These are phyloP conservation scores for Bubo blakistoni DNA, from an alignment of 2,113 vertebrate species.

Conservation along the genomic window DNA sequence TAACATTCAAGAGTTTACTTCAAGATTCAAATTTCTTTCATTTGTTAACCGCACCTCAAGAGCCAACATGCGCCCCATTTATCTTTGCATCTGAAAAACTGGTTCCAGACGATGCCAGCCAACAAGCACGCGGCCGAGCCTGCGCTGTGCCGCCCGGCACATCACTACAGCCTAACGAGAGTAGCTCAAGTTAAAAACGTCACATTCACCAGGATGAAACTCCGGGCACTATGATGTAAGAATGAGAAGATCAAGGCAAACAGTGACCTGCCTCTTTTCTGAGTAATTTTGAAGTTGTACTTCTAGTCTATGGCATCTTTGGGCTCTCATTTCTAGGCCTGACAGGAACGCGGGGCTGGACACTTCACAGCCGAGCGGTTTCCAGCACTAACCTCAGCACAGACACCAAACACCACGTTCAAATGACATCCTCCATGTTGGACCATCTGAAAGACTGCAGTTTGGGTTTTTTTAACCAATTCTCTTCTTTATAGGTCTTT, in stretches of 20 bases:
- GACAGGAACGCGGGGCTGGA: background rate
- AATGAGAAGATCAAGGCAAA: background rate
- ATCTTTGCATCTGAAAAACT: background rate
- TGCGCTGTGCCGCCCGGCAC: background rate
- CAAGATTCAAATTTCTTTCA: background rate
- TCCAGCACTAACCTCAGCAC: background rate
- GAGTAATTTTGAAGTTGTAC: background rate
- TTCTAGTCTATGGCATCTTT: background rate
- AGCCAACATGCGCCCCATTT: background rate
- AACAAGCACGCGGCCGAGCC: background rate
- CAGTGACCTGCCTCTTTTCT: fast-evolving
- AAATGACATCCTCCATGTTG: fast-evolving
- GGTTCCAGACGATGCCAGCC: background rate
- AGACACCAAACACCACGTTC: fast-evolving
- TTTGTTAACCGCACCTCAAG: background rate
- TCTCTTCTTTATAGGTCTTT: background rate
- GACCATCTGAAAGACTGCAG: background rate
- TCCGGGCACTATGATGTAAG: fast-evolving
- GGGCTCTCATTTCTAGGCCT: background rate
- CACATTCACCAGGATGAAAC: background rate
- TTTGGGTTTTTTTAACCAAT: background rate
- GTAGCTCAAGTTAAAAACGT: fast-evolving
- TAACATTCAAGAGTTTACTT: background rate
- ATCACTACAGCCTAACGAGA: too few species aligned
- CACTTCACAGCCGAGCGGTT: fast-evolving